Evolutionary conservation across 2,888 invertebrate genomes (phyloP).

Genomic region (Nasonovia ribisnigri): DNA sequence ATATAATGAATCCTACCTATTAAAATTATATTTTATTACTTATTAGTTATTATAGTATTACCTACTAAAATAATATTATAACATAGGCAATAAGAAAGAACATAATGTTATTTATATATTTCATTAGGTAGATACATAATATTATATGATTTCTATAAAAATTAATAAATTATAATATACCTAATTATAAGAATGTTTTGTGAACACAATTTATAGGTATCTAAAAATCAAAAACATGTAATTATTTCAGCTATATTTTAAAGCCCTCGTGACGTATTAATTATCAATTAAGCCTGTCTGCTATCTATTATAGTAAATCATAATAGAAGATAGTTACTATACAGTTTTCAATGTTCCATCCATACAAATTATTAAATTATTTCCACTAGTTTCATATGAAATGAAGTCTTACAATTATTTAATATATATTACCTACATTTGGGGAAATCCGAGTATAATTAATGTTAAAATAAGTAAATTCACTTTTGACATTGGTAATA

Average conservation of each 20-base stretch:
- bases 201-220: not conserved
- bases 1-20: too few species aligned
- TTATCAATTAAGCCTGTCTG: not conserved
- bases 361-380: not conserved
- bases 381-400: not conserved
- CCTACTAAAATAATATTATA: not conserved
- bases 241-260: not conserved
- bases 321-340: not conserved
- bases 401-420: not conserved
- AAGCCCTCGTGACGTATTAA: not conserved
- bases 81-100: not conserved
- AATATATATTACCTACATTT: not conserved
- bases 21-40: not conserved
- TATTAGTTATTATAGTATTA: not conserved
- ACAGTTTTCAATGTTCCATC: not conserved
- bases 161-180: not conserved
- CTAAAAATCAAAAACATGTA: not conserved
- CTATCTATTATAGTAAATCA: not conserved
- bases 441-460: slow-evolving; percentile 2
- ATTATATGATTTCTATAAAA: not conserved
- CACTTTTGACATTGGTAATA: not conserved
- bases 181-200: not conserved
- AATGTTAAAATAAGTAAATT: not conserved
- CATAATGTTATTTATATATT: not conserved
- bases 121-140: not conserved